A percentile compares a stretch with the other conserved stretches of the same genome.
phyloP scores from a whole-genome alignment of 2,113 vertebrate species.

The Xenopus laevis region DNA sequence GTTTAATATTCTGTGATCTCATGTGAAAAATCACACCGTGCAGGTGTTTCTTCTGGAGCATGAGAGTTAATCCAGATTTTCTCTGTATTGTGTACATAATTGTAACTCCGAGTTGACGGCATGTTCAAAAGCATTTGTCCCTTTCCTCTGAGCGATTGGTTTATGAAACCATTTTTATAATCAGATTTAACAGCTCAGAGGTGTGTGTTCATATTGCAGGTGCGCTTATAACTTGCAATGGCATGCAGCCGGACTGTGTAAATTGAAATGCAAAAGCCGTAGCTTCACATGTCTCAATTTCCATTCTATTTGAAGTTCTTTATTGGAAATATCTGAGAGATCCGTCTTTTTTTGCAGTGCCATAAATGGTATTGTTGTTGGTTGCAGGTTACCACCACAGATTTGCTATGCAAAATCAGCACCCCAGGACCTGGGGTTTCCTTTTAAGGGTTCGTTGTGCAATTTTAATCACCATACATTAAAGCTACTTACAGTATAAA shows the following conservation, averaged over 20 bases:
- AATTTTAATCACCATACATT: no score
- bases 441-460: no score
- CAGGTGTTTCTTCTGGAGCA: constrained; percentile 28
- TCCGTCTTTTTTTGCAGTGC: background rate
- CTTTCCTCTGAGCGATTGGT: constrained; percentile 13
- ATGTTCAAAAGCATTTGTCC: constrained; percentile 36
- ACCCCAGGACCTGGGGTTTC: no score
- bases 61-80: constrained; percentile 40
- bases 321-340: background rate
- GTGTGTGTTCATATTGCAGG: constrained; percentile 34
- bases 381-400: background rate
- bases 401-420: no score
- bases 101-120: constrained; percentile 26
- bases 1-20: constrained; percentile 6
- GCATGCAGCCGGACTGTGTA: constrained; percentile 16
- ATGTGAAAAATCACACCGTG: constrained; percentile 15
- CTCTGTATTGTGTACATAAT: constrained; percentile 39
- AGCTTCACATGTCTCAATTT: constrained; percentile 31
- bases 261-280: constrained; percentile 18
- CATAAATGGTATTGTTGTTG: constrained; percentile 3
- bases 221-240: constrained; percentile 27
- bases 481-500: no score
- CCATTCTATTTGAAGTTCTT: constrained; percentile 20
- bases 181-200: constrained; percentile 34
- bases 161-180: constrained; percentile 39